These are phyloP conservation scores for Dermolepida albohirtum DNA, from an alignment of 2,888 invertebrate genomes.

Conservation along the genomic window DNA sequence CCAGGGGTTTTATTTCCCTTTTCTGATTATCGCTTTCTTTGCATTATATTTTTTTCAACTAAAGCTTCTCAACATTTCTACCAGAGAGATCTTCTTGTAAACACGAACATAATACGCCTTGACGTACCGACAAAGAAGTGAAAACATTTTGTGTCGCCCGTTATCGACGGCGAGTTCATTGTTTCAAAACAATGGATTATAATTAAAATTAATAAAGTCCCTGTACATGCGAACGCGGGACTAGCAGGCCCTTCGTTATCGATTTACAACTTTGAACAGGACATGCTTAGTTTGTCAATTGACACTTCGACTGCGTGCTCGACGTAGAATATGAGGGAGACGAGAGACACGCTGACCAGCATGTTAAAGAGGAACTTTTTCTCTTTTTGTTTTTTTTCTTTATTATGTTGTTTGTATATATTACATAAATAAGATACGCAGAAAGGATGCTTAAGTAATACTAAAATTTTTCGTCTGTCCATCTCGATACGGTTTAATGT, in stretches of 20 bases:
- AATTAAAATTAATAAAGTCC: constrained; percentile 38
- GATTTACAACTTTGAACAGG: constrained; percentile 34
- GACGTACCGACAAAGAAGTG: constrained; percentile 30
- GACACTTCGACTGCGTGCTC: constrained; percentile 3
- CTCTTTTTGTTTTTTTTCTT: too few species aligned
- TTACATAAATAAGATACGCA: too few species aligned
- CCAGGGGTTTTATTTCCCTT: too few species aligned
- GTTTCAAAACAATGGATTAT: constrained; percentile 46
- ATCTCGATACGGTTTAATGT: too few species aligned
- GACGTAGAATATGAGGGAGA: constrained; percentile 2
- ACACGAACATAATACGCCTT: constrained; percentile 22
- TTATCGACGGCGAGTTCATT: constrained; percentile 38
- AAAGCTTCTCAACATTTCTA: too few species aligned
- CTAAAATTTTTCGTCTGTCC: too few species aligned
- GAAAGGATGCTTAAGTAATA: too few species aligned
- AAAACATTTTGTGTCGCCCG: constrained; percentile 9
- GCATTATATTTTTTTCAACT: too few species aligned
- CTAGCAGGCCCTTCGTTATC: constrained; percentile 37
- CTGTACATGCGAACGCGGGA: constrained; percentile 10
- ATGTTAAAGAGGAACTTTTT: constrained; percentile 5
- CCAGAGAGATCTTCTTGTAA: constrained; percentile 5
- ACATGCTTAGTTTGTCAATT: constrained; percentile 41
- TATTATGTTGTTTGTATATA: too few species aligned
- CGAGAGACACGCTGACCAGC: neutral
- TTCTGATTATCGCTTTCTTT: too few species aligned